Evolutionary conservation across 2,888 invertebrate genomes (phyloP).

Genomic region (Cerceris ruficornis): DNA sequence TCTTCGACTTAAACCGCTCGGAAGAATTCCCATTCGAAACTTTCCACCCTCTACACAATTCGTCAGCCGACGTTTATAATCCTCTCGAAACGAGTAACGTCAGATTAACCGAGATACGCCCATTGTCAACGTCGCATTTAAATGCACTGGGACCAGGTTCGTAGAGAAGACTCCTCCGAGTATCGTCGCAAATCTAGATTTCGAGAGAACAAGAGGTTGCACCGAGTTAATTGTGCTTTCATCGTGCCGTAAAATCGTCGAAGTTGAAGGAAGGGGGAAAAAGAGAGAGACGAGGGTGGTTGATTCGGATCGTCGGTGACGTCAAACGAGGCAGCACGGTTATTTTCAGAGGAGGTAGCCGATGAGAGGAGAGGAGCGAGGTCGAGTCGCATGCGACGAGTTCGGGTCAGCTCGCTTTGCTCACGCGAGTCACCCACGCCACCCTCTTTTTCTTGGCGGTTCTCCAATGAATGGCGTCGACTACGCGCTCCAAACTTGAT

Average conservation of each 20-base stretch:
- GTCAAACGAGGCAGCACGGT: slow-evolving; percentile 67
- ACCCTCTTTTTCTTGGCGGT: slow-evolving; percentile 68
- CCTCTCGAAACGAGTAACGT: not conserved
- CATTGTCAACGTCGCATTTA: slow-evolving; percentile 18
- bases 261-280: slow-evolving; percentile 10
- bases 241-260: slow-evolving; percentile 37
- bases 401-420: slow-evolving; percentile 66
- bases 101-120: not conserved
- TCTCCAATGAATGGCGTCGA: slow-evolving; percentile 53
- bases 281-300: slow-evolving; percentile 32
- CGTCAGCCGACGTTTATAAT: not conserved
- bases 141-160: not conserved
- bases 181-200: slow-evolving; percentile 7
- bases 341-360: slow-evolving; percentile 64
- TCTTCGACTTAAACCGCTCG: not conserved
- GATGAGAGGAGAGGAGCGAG: slow-evolving; percentile 55
- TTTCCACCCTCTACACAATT: not conserved
- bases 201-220: slow-evolving; percentile 11
- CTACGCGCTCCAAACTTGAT: slow-evolving; percentile 36
- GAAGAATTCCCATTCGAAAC: not conserved
- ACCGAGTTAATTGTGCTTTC: slow-evolving; percentile 42
- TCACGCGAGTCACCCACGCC: slow-evolving; percentile 73
- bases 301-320: slow-evolving; percentile 66
- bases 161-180: not conserved
- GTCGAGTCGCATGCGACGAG: slow-evolving; percentile 63